Evolutionary conservation across 2,113 vertebrate species (phyloP), one percentile per base, ranked within the genome.

Genomic region (Cisticola juncidis): DNA sequence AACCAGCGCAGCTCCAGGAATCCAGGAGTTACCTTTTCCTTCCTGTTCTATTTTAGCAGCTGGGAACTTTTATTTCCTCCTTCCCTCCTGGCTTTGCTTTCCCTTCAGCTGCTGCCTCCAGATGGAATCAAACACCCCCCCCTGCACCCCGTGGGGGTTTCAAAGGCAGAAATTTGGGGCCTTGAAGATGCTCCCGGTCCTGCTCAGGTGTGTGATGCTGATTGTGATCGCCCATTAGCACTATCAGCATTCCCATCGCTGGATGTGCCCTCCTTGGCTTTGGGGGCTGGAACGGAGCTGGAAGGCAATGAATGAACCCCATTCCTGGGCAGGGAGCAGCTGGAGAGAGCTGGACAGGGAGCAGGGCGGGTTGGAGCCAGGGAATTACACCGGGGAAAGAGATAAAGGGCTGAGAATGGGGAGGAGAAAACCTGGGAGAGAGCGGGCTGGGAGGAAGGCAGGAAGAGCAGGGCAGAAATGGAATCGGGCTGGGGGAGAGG

Each of bases 131-230:
- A 88, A 44, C 72, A 14, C 36, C 45, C 72, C 69, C 65, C 61
- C 26, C 29, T 47, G 16, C n/a, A 69, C 45, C 48, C 76, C 7
- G 4, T 86, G 92, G 86, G 91, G 91, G 81, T 95, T 96, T 88
- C 92, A 95, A 86, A 91, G 93, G 89, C 36, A 89, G 94, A 90
- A 95, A 94, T 77, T 78, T 64, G 47, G 76, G 92, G 95, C 92
- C 95, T 95, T 91, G 92, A 64, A 96, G 89, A 92, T 91, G 81
- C 86, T 94, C 60, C 33, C n/a, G 8, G 80, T 51, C 72, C 80
- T 91, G 91, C 91, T 97, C 96, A 97, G 96, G 92, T 97, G 95
- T 95, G 96, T 78, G 95, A 95, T 95, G 7, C 92, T 96, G 95
- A 97, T 96, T 96, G 94, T 0, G 25, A 97, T 97, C 96, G 50